Evolutionary conservation across 2,797 vertebrate genomes (phyloP), one percentile per base, ranked within the genome.

Genomic region (Morus bassanus): DNA sequence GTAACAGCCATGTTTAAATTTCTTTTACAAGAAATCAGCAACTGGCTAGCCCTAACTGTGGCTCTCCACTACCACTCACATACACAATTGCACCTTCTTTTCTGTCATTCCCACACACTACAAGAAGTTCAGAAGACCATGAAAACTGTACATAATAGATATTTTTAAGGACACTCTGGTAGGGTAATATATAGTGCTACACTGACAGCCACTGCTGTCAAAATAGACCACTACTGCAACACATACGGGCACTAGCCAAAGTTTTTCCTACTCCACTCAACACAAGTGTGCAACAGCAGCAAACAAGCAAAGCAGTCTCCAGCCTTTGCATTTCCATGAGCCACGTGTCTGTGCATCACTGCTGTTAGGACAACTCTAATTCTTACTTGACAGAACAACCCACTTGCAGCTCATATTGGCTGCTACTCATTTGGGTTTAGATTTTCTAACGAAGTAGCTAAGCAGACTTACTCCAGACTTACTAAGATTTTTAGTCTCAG

Each of bases 271-370:
- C 39, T 46, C 12, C 41, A 51, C 56, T 41, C 11, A 37, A 56
- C 56, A 41, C 9, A 31, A n/a, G 24, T 0, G 14, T 10, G 50
- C 23, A 73, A 54, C 18, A 74, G 12, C 56, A 72, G 53, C 1
- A 4, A 68, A 28, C 24, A 50, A 51, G n/a, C 59, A 39, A 75
- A 82, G 61, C 30, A 33, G 69, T 9, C 35, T 53, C 21, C n/a
- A 45, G 70, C 23, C 78, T 69, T 31, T 31, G 24, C 45, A 16
- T 2, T 70, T 76, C 70, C 53, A 27, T 1, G 2, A 53, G 59
- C 39, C 41, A 45, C 0, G 0, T 15, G 53, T 30, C 41, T 16
- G 18, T 27, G 10, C 33, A 61, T 43, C 72, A 9, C 18, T 45
- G 61, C 69, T 81, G 35, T 46, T 41, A 91, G 1, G 6, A 14